A percentile compares a stretch with the other conserved stretches of the same genome.
These are phyloP conservation scores for Camelus bactrianus DNA, from an alignment of 2,113 vertebrate genomes.

Conservation along the genomic window DNA sequence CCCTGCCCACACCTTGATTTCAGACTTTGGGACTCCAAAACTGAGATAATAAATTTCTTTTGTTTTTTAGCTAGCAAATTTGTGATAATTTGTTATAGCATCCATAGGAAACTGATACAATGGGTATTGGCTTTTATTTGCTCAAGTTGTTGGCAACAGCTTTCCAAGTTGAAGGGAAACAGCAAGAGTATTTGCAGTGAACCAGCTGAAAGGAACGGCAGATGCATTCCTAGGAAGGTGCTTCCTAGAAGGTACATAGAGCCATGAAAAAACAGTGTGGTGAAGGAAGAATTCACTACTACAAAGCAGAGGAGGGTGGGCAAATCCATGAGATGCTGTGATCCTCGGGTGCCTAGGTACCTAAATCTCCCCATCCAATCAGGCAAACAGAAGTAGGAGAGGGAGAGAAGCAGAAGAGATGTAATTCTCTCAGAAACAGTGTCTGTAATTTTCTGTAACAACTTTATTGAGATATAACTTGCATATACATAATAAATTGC, in stretches of 20 bases:
- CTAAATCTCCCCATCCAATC: neutral
- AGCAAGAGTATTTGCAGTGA: neutral
- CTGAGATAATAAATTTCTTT: neutral
- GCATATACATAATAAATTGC: neutral
- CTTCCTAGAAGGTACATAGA: neutral
- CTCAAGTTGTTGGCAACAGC: neutral
- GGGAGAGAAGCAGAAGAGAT: neutral
- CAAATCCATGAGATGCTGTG: neutral
- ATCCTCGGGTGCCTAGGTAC: neutral
- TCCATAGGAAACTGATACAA: neutral
- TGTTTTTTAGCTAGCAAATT: slow-evolving; percentile 27
- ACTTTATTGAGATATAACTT: neutral
- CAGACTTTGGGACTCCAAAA: slow-evolving; percentile 4
- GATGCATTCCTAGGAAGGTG: neutral
- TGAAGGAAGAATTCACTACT: neutral
- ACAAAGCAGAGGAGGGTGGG: neutral
- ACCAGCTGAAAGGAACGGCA: neutral
- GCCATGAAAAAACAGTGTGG: neutral
- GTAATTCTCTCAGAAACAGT: neutral
- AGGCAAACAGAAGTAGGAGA: neutral
- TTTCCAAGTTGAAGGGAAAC: neutral
- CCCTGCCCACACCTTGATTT: neutral
- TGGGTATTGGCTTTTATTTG: neutral
- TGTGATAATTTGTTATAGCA: neutral
- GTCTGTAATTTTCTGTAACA: neutral